Evolutionary conservation across 2,113 vertebrate species (phyloP), one percentile per base, ranked within the genome.

Genomic region (Silurus meridionalis): DNA sequence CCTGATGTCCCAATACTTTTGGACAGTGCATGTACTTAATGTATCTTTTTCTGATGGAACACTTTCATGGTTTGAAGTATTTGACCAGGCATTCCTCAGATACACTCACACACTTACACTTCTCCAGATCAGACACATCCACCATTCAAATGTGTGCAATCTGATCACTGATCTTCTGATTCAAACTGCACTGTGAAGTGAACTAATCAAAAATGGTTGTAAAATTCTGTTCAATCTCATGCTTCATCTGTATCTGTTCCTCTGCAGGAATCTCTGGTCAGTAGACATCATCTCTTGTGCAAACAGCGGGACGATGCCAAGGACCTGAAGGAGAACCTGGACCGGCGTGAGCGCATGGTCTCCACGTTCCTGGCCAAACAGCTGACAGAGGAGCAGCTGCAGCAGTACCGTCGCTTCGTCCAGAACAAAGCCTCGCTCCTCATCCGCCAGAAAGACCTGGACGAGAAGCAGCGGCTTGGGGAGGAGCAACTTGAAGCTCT

Each of bases 241-340:
- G 72, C 2, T 6, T 52, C 23, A 71, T 28, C 80, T 50, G 84
- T 74, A 23, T 46, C 13, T 74, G 52, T 83, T 28, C 2, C 37
- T 4, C 1, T 21, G 1, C 50, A 61, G 98, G 93, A 96, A 88
- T 99, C 96, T 0, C 94, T 99, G 93, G 93, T 95, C 64, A 96
- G 95, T 58, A 92, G 97, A 83, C 96, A 98, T 83, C 84, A 91
- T 87, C 95, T 98, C 88, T 88, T 99, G 90, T 96, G 95, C 77
- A 95, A 93, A 4, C 98, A 99, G 94, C 91, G 95, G 87, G 97
- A 97, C 7, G 98, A 98, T 10, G 97, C 98, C 28, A 97, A 96
- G 92, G 98, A 98, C 82, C 93, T 99, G 91, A 98, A 98, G 87
- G 96, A 97, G 8, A 98, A 99, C 63, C 93, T 99, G 89, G 97